These are phyloP conservation scores for Cephus nigrinus DNA, from an alignment of 2,888 invertebrate genomes.

Conservation along the genomic window DNA sequence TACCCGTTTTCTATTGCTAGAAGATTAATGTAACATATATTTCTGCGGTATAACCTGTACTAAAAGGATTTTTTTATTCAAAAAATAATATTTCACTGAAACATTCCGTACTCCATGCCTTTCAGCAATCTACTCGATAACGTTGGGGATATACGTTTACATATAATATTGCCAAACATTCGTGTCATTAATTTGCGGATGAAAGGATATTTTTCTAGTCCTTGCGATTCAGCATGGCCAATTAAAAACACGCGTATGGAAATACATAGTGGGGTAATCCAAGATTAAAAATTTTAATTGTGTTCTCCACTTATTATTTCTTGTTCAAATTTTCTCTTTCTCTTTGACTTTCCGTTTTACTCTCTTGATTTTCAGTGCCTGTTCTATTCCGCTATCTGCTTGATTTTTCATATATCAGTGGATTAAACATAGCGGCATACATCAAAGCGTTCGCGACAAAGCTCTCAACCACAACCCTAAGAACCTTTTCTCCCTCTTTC, in stretches of 20 bases:
- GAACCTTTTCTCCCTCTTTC: not conserved
- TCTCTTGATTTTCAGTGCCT: conserved; percentile 3
- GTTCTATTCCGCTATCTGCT: conserved; percentile 25
- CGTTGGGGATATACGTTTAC: not conserved
- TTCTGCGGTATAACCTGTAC: not conserved
- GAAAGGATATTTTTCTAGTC: conserved; percentile 11
- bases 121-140: not conserved
- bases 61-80: not conserved
- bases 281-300: conserved; percentile 11
- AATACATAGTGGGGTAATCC: conserved; percentile 24
- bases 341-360: conserved; percentile 1
- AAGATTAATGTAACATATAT: not conserved
- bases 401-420: conserved; percentile 40
- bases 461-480: not conserved
- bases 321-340: conserved; percentile 9
- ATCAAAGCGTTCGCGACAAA: conserved; percentile 44
- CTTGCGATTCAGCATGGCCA: conserved; percentile 17
- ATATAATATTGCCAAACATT: not conserved
- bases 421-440: conserved; percentile 43
- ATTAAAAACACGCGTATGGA: conserved; percentile 24
- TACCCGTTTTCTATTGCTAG: not conserved
- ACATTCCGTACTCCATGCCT: not conserved
- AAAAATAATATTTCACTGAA: not conserved
- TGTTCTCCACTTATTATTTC: not conserved
- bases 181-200: conserved; percentile 8